Base-by-base conservation (phyloP, 2,113 vertebrate genomes). In the Strigops habroptila region DNA sequence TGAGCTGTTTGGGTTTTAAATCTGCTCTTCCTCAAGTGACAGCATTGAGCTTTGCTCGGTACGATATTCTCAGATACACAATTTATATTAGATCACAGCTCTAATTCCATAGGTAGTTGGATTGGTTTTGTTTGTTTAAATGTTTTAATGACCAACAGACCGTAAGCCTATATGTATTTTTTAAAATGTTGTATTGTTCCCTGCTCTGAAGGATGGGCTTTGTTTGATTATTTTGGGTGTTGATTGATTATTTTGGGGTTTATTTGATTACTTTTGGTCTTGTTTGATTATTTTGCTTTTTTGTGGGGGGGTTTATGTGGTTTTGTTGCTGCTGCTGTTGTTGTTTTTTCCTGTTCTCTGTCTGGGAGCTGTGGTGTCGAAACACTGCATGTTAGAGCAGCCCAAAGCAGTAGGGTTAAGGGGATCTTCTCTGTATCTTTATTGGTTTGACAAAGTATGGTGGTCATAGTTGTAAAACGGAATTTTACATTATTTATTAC, bases 41-140 rank as follows among this genome's bases (percentile, higher is more conserved):
- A 74, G 37, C 41, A 3, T 13, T 78, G 37, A 14, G 39, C 55
- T 49, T 30, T 33, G 16, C 37, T 76, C 18, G 0, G 1, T 27
- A 5, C 7, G 15, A 15, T 30, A 0, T 6, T 65, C 31, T 57
- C 74, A 27, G 31, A 46, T 4, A 4, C 14, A 6, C 5, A 1
- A 2, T 37, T 63, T 43, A 2, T 19, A 18, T 7, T 4, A 10
- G 57, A 2, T 44, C 12, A 19, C 4, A 37, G 46, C 83, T 78
- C 43, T 48, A 23, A 35, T 59, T 75, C 57, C 62, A 13, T 35
- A n/a, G 18, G 44, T 53, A 73, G 11, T 0, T 81, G 13, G 12
- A 1, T n/a, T 31, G 59, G 28, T 12, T 19, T 49, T 18, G 35
- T 37, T 27, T 43, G 2, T 55, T 92, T n/a, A 49, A 93, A 67